phyloP scores from a whole-genome alignment of 2,797 vertebrate genomes.

The Coccyzus lansbergi region DNA sequence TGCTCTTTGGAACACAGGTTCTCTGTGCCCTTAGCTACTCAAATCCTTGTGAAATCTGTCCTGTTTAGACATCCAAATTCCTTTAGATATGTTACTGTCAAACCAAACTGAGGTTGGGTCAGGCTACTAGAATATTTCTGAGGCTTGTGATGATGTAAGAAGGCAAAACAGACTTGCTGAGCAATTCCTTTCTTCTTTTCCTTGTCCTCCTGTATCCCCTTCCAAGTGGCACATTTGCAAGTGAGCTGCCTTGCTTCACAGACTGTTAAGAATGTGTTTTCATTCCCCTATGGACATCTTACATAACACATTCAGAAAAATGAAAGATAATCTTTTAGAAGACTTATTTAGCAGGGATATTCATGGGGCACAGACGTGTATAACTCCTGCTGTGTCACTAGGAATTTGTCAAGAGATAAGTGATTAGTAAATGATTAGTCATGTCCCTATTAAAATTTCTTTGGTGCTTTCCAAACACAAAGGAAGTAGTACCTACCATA shows the following conservation, averaged over 20 bases:
- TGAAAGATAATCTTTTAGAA: background rate
- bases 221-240: background rate
- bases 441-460: background rate
- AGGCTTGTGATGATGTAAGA: background rate
- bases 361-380: background rate
- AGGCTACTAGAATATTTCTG: background rate
- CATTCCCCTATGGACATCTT: background rate
- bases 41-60: background rate
- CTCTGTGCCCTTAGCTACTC: background rate
- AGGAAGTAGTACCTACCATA: background rate
- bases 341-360: background rate
- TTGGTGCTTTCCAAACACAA: background rate
- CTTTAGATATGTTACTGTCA: background rate
- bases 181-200: background rate
- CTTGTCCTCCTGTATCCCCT: background rate
- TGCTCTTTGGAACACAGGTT: background rate
- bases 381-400: background rate
- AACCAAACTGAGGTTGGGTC: background rate
- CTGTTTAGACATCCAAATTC: background rate
- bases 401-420: background rate
- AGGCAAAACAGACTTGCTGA: background rate
- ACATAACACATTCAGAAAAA: background rate
- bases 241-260: background rate
- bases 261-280: background rate
- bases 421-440: slow-evolving; percentile 1